Base-by-base conservation (phyloP, 2,113 vertebrate genomes). In the Mobula birostris region DNA sequence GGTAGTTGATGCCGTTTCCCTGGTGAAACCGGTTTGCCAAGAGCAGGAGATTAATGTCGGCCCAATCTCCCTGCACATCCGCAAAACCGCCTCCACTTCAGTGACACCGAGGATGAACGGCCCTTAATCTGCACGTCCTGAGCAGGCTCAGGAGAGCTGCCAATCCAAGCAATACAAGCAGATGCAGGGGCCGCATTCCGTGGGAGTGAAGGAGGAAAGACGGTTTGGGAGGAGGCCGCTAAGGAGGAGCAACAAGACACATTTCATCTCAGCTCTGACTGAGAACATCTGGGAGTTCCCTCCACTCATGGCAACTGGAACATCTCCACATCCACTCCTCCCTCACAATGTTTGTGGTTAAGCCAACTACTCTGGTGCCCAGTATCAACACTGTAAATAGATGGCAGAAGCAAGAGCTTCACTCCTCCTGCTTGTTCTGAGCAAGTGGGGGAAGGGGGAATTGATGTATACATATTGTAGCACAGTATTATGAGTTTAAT, bases 91-190 rank as follows among this genome's bases (percentile, higher is more conserved):
- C 95, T 95, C 95, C 95, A 90, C 94, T 95, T 96, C 96, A 96
- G 96, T 97, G 97, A 98, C 98, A 98, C 98, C 98, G 98, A 97
- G 98, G 96, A 97, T 14, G 96, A 97, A 96, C 95, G 95, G 94
- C 96, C 97, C 96, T 96, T 96, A 95, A 95, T 95, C 94, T 94
- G 94, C 95, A 95, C 95, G 95, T 95, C 88, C 94, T 94, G 94
- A 94, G 94, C 95, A 95, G 95, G 95, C 95, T 88, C 94, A 94
- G 94, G 94, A 95, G 95, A 95, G 96, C 96, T 94, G 95, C 94
- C 94, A 17, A 79, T 19, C 94, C 61, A 94, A 97, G 97, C 97
- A 97, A 97, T 96, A 97, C 95, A 94, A 95, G 96, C 96, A 95
- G 91, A 94, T 92, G 94, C 95, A 95, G 95, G 95, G 95, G 95